Percentiles rank a stretch among this genome's conserved stretches.
phyloP scores from a whole-genome alignment of 2,797 vertebrate species.

The Apogon talboti region DNA sequence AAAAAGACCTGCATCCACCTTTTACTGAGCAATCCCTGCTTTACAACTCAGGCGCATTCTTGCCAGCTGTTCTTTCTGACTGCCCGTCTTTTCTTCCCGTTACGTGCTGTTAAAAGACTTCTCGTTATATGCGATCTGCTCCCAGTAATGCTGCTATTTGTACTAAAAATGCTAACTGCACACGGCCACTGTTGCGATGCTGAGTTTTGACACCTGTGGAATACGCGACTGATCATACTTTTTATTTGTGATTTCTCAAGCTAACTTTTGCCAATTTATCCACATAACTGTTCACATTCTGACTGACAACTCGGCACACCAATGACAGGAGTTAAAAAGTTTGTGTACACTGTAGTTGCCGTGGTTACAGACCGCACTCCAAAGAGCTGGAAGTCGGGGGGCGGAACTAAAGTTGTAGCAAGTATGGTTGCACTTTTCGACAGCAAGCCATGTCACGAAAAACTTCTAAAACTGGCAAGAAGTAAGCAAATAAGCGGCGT shows the following conservation, averaged over 20 bases:
- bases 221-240: constrained; percentile 52
- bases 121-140: not conserved
- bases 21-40: constrained; percentile 54
- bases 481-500: constrained; percentile 2
- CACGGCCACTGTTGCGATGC: fast-evolving
- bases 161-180: fast-evolving
- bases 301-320: constrained; percentile 74
- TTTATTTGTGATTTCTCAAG: constrained; percentile 74
- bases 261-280: constrained; percentile 76
- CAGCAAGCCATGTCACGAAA: constrained; percentile 54
- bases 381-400: constrained; percentile 67
- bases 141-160: not conserved
- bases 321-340: constrained; percentile 62
- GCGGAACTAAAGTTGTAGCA: constrained; percentile 79
- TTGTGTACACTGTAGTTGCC: constrained; percentile 74
- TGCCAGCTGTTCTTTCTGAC: constrained; percentile 67
- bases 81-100: constrained; percentile 11
- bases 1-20: constrained; percentile 52
- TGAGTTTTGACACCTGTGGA: constrained; percentile 76
- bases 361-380: constrained; percentile 76
- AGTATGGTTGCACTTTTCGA: constrained; percentile 71
- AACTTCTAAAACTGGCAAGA: constrained; percentile 43
- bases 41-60: constrained; percentile 42
- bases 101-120: constrained; percentile 6
- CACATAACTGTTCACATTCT: constrained; percentile 45